Conservation (phyloP, 2,888 invertebrate species). For the Liodrosophila aerea region DNA sequence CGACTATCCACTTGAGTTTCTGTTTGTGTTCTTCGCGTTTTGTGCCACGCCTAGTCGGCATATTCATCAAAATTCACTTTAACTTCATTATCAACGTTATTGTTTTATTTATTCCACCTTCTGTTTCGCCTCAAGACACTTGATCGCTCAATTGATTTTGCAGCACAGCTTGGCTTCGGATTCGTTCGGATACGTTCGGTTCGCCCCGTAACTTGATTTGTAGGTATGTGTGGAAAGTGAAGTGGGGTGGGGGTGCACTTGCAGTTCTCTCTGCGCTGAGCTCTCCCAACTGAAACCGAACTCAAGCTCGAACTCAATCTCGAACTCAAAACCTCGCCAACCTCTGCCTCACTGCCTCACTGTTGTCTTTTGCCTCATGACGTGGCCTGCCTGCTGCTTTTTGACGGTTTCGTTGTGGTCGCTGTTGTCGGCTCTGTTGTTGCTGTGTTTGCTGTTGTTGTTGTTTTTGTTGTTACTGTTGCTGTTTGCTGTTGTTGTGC, state of each 20-base stretch:
- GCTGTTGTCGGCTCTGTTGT: conserved; percentile 39
- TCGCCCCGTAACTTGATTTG: conserved; percentile 15
- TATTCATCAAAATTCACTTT: conserved; percentile 82
- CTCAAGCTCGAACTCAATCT: conserved; percentile 18
- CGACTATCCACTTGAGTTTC: conserved; percentile 20
- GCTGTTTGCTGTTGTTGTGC: conserved; percentile 60
- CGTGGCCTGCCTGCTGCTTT: conserved; percentile 69
- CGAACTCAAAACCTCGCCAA: not conserved
- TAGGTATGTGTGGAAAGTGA: not conserved
- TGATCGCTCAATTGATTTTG: conserved; percentile 82
- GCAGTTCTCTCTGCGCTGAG: not conserved
- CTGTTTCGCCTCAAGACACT: conserved; percentile 82
- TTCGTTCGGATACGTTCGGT: not conserved
- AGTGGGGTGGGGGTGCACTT: too few species aligned
- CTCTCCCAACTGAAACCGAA: conserved; percentile 21
- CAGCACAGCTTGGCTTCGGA: conserved; percentile 25
- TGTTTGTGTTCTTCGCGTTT: conserved; percentile 27
- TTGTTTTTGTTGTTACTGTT: conserved; percentile 23
- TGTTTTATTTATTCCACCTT: conserved; percentile 82
- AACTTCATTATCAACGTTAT: conserved; percentile 82
- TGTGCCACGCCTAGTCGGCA: conserved; percentile 73
- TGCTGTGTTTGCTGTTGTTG: conserved; percentile 32
- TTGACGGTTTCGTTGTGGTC: conserved; percentile 71
- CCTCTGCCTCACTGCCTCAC: not conserved
- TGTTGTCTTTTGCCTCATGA: conserved; percentile 26